Evolutionary conservation across 2,888 invertebrate genomes (phyloP).

Genomic region (Yponomeuta plumbellus): DNA sequence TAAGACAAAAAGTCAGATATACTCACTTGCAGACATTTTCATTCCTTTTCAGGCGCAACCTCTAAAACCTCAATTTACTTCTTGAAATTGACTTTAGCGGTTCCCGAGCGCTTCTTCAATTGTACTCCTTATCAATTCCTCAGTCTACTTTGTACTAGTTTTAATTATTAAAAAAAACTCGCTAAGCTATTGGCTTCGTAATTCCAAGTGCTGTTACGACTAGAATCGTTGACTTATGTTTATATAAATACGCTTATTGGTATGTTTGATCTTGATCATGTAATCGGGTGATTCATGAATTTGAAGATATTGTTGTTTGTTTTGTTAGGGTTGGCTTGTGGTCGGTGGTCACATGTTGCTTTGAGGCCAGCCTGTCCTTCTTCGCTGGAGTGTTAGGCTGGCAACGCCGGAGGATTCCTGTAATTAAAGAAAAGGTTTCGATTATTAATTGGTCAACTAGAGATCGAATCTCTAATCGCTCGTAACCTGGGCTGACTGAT

Average conservation of each 20-base stretch:
- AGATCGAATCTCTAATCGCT: not conserved
- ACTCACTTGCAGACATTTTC: conserved; percentile 70
- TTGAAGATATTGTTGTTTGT: conserved; percentile 35
- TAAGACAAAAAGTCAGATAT: conserved; percentile 26
- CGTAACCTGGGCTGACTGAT: too few relatives aligned
- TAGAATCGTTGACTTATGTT: conserved; percentile 70
- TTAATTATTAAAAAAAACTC: conserved; percentile 2
- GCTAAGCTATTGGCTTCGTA: conserved; percentile 48
- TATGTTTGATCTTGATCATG: conserved; percentile 51
- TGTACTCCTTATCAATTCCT: conserved; percentile 48
- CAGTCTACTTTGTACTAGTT: conserved; percentile 18
- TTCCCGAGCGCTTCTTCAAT: conserved; percentile 38
- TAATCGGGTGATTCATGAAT: conserved; percentile 67
- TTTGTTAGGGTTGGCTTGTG: conserved; percentile 40
- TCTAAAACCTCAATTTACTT: conserved; percentile 66
- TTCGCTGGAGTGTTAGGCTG: conserved; percentile 31
- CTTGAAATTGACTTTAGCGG: conserved; percentile 63
- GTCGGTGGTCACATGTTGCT: conserved; percentile 71
- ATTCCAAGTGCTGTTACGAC: conserved; percentile 70
- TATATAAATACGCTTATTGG: conserved; percentile 51
- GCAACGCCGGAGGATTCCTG: conserved; percentile 40
- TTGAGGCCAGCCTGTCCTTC: conserved; percentile 33
- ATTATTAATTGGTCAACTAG: conserved; percentile 8
- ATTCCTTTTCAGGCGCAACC: conserved; percentile 44
- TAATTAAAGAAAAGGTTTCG: conserved; percentile 33